phyloP scores from a whole-genome alignment of 30 jellyfish, hydroid and myxozoan species.

The Aurelia aurita complex sp. Pacific region DNA sequence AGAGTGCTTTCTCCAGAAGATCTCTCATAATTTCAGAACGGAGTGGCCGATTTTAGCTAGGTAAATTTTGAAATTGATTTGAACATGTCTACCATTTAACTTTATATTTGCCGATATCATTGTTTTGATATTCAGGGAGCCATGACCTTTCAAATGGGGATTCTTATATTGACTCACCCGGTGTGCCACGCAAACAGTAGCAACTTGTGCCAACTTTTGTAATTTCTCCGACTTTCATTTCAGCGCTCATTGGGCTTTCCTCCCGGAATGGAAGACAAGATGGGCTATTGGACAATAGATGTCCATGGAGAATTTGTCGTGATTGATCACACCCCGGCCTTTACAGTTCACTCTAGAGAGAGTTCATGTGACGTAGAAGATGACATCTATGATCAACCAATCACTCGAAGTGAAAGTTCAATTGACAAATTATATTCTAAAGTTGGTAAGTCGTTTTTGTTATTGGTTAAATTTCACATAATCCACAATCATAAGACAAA shows the following conservation, averaged over 20 bases:
- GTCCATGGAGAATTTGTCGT: constrained; percentile 22
- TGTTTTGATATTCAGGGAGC: too few relatives aligned
- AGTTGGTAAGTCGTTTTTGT: constrained; percentile 30
- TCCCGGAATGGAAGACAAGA: background rate
- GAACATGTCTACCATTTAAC: too few relatives aligned
- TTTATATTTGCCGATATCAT: too few relatives aligned
- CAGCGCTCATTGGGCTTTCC: constrained; percentile 3
- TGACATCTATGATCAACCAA: constrained; percentile 45
- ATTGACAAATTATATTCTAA: constrained; percentile 11
- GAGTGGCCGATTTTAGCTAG: too few relatives aligned
- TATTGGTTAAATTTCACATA: background rate
- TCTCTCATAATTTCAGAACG: too few relatives aligned
- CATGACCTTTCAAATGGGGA: too few relatives aligned
- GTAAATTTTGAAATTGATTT: too few relatives aligned
- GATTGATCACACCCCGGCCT: constrained; percentile 27
- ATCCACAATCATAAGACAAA: too few relatives aligned
- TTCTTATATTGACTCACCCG: too few relatives aligned
- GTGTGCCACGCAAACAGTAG: too few relatives aligned
- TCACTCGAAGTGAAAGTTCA: constrained; percentile 12
- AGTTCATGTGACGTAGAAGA: background rate
- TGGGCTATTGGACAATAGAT: constrained; percentile 19
- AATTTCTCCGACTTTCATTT: background rate
- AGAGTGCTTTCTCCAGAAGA: too few relatives aligned
- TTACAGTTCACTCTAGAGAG: background rate
- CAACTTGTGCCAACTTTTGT: too few relatives aligned